Evolutionary conservation across 2,888 invertebrate genomes (phyloP).

Genomic region (Eilema sororculum): DNA sequence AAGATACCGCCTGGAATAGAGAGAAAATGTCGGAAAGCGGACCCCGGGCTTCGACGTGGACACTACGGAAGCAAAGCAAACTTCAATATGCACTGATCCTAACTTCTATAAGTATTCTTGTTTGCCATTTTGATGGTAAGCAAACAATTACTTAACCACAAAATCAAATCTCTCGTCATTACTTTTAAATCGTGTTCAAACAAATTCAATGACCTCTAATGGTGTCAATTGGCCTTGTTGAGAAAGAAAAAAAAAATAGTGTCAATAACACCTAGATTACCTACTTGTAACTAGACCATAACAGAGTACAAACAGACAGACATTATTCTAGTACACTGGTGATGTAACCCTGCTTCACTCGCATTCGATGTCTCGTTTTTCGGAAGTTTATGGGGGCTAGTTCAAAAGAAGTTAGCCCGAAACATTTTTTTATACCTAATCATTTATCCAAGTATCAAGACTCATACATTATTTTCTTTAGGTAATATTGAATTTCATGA

Average conservation of each 20-base stretch:
- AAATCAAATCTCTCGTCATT: constrained; percentile 4
- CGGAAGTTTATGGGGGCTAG: too few species aligned
- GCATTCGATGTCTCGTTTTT: not conserved
- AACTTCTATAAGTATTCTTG: not conserved
- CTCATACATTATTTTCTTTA: too few species aligned
- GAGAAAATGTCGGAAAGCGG: not conserved
- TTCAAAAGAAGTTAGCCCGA: too few species aligned
- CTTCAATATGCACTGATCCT: too few species aligned
- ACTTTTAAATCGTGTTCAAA: constrained; percentile 3
- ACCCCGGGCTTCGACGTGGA: not conserved
- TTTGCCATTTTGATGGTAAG: not conserved
- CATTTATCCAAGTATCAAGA: too few species aligned
- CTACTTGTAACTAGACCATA: not conserved
- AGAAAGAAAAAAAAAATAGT: not conserved
- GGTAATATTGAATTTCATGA: too few species aligned
- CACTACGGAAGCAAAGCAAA: not conserved
- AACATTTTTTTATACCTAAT: too few species aligned
- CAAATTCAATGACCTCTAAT: constrained; percentile 7
- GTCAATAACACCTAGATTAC: not conserved
- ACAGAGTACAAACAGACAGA: not conserved
- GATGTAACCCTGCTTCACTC: not conserved
- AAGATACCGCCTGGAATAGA: not conserved
- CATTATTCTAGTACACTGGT: too few species aligned
- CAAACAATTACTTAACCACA: not conserved
- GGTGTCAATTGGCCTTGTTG: constrained; percentile 10